These are phyloP conservation scores for Urosaurus nigricauda DNA, from an alignment of 2,797 vertebrate species.

Conservation along the genomic window DNA sequence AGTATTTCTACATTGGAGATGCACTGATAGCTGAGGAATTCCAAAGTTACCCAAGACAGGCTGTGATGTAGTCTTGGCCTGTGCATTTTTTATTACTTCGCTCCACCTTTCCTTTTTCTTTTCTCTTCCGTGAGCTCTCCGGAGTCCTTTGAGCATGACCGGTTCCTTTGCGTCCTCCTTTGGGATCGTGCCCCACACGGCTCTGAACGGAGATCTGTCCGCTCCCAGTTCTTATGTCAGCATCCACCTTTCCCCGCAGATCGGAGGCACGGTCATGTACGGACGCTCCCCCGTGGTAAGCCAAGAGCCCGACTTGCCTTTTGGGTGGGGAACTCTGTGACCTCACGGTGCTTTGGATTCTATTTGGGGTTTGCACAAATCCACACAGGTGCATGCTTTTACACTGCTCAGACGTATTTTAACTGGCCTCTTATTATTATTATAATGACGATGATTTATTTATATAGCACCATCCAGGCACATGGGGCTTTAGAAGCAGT, in stretches of 20 bases:
- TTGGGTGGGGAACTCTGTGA: background rate
- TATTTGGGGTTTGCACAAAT: background rate
- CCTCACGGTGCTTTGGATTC: background rate
- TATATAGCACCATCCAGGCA: too few relatives aligned
- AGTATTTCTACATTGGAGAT: too few relatives aligned
- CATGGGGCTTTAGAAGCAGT: too few relatives aligned
- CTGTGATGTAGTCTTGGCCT: too few relatives aligned
- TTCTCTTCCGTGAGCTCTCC: conserved; percentile 81
- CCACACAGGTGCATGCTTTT: too few relatives aligned
- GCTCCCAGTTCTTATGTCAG: conserved; percentile 87
- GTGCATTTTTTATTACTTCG: too few relatives aligned
- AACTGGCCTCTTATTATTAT: too few relatives aligned
- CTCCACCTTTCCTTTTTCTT: too few relatives aligned
- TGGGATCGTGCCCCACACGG: conserved; percentile 86
- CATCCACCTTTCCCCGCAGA: conserved; percentile 89
- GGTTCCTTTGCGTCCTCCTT: conserved; percentile 87
- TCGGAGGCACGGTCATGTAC: conserved; percentile 84
- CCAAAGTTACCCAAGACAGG: too few relatives aligned
- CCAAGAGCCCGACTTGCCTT: fast-evolving
- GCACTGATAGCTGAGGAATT: too few relatives aligned
- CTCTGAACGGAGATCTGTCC: conserved; percentile 87
- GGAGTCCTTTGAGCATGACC: conserved; percentile 87
- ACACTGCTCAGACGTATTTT: too few relatives aligned
- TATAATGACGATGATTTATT: too few relatives aligned
- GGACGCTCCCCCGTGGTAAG: conserved; percentile 88